Conservation (phyloP, 2,888 invertebrate genomes). For the Nasonovia ribisnigri region DNA sequence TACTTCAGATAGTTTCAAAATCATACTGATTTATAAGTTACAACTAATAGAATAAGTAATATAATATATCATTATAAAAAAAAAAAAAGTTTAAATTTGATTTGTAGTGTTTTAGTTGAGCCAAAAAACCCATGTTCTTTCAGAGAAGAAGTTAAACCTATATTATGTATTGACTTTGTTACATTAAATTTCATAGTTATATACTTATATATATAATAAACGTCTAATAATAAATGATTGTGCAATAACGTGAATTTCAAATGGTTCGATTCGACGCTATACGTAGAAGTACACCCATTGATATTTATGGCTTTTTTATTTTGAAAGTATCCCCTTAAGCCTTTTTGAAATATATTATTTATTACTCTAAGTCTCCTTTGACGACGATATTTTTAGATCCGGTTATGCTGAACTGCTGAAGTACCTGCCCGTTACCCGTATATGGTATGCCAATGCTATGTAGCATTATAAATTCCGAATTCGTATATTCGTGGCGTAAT, state of each 20-base stretch:
- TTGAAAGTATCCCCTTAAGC: slow-evolving; percentile 1
- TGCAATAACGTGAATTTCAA: not conserved
- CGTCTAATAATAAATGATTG: not conserved
- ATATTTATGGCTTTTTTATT: slow-evolving; percentile 20
- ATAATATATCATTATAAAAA: not conserved
- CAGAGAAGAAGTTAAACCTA: not conserved
- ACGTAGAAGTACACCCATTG: not conserved
- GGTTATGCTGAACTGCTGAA: not conserved
- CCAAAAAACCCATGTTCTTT: not conserved
- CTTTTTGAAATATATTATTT: not conserved
- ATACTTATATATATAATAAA: not conserved
- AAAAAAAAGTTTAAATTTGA: not conserved
- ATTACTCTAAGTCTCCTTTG: not conserved
- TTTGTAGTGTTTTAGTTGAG: not conserved
- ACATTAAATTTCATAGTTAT: not conserved
- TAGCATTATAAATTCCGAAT: not conserved
- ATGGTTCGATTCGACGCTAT: not conserved
- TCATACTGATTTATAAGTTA: not conserved
- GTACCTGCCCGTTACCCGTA: not conserved
- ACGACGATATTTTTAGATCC: not conserved
- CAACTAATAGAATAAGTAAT: no score
- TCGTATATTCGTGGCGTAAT: not conserved
- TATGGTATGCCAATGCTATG: not conserved
- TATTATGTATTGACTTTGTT: not conserved
- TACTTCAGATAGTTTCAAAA: not conserved